Evolutionary conservation across 2,797 vertebrate species (phyloP).

Genomic region (Anas georgica): DNA sequence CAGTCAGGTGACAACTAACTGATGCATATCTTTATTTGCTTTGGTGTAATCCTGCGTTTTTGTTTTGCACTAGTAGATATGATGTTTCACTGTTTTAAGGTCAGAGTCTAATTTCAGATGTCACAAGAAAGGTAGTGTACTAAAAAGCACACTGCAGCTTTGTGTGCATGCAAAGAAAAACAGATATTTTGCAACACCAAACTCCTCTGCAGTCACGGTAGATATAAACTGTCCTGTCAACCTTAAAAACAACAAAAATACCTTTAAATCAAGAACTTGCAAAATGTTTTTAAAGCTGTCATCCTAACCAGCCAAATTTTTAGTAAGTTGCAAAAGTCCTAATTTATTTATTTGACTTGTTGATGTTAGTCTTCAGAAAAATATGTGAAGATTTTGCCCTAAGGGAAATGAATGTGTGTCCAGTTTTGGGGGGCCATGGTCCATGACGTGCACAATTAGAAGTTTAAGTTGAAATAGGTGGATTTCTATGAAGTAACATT

Average conservation of each 20-base stretch:
- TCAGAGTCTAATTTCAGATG: slow-evolving; percentile 63
- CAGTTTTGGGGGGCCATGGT: not conserved
- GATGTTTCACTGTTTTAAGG: slow-evolving; percentile 40
- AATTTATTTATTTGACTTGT: rapidly evolving
- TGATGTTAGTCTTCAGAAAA: not conserved
- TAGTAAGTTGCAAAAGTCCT: not conserved
- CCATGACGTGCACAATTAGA: not conserved
- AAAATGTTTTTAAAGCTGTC: not conserved
- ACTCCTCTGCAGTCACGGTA: not conserved
- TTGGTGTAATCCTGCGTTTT: slow-evolving; percentile 62
- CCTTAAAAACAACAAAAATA: slow-evolving; percentile 15
- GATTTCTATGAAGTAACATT: not conserved
- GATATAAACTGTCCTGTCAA: not conserved
- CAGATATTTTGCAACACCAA: slow-evolving; percentile 32
- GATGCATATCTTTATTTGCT: slow-evolving; percentile 70
- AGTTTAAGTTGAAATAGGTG: not conserved
- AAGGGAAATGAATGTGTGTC: not conserved
- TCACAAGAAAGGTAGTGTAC: slow-evolving; percentile 21
- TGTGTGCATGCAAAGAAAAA: slow-evolving; percentile 19
- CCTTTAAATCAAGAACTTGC: not conserved
- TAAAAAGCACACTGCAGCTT: slow-evolving; percentile 23
- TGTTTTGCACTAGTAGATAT: slow-evolving; percentile 33
- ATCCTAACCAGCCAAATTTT: not conserved
- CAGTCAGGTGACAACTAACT: slow-evolving; percentile 52
- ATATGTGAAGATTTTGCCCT: not conserved